phyloP scores from a whole-genome alignment of 30 jellyfish, hydroid and myxozoan genomes.

The Morbakka virulenta region DNA sequence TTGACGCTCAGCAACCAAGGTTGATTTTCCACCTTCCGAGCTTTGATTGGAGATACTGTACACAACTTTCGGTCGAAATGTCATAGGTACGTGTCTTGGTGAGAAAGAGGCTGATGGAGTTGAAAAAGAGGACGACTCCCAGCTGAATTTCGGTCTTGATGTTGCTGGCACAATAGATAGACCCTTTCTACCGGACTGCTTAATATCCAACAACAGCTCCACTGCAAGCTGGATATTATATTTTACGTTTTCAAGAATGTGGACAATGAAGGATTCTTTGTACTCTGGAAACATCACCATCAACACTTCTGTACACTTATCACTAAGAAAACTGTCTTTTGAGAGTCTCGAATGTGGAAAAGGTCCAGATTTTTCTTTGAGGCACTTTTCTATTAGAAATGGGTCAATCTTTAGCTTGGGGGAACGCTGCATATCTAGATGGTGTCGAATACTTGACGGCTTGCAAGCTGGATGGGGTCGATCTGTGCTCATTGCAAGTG shows the following conservation, averaged over 20 bases:
- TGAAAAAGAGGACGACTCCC: background rate
- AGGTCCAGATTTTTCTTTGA: background rate
- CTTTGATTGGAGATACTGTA: background rate
- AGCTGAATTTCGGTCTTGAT: background rate
- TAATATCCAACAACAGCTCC: background rate
- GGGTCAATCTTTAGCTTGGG: background rate
- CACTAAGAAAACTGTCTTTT: constrained; percentile 44
- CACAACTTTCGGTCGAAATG: background rate
- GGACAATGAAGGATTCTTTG: background rate
- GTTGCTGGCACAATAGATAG: background rate
- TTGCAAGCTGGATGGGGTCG: background rate
- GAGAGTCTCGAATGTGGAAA: background rate
- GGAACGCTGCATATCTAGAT: background rate
- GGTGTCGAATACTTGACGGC: background rate
- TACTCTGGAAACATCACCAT: constrained; percentile 87
- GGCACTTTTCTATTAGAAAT: background rate
- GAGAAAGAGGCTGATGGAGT: background rate
- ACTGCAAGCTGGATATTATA: background rate
- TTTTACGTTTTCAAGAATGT: background rate
- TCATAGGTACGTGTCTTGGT: background rate
- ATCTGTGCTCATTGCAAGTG: background rate
- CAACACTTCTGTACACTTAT: constrained; percentile 74
- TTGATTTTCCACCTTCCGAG: background rate
- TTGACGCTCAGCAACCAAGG: background rate
- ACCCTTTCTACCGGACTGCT: background rate